Conservation (phyloP, 2,888 invertebrate species). For the Ornithoptera priamus region DNA sequence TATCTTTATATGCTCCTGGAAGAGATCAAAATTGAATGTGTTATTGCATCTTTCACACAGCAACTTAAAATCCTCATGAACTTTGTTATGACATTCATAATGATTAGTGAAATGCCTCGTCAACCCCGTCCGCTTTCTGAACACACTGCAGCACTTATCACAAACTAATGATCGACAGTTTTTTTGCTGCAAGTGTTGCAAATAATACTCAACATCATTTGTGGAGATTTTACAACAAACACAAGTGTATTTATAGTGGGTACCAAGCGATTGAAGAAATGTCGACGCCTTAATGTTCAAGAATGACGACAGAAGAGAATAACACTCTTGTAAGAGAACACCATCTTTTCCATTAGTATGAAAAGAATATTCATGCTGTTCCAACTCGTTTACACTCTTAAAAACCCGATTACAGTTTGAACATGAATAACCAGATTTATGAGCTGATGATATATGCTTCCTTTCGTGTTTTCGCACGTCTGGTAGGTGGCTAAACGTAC, state of each 20-base stretch:
- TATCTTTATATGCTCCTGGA: constrained; percentile 39
- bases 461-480: constrained; percentile 43
- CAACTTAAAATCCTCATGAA: neutral
- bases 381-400: constrained; percentile 38
- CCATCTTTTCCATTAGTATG: constrained; percentile 46
- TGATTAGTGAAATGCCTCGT: constrained; percentile 37
- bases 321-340: constrained; percentile 41
- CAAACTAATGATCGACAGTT: constrained; percentile 47
- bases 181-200: constrained; percentile 45
- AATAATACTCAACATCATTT: constrained; percentile 34
- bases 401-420: constrained; percentile 51
- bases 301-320: constrained; percentile 47
- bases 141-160: constrained; percentile 48
- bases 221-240: constrained; percentile 41
- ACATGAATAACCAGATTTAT: constrained; percentile 42
- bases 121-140: constrained; percentile 38
- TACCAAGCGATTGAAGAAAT: constrained; percentile 39
- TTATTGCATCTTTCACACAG: constrained; percentile 46
- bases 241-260: constrained; percentile 39
- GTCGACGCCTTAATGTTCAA: constrained; percentile 49
- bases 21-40: constrained; percentile 29
- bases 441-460: constrained; percentile 41
- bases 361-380: constrained; percentile 42
- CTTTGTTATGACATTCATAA: constrained; percentile 31
- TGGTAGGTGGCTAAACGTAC: constrained; percentile 43